Base-by-base conservation (phyloP, 2,797 vertebrate species). In the Danio choprae region DNA sequence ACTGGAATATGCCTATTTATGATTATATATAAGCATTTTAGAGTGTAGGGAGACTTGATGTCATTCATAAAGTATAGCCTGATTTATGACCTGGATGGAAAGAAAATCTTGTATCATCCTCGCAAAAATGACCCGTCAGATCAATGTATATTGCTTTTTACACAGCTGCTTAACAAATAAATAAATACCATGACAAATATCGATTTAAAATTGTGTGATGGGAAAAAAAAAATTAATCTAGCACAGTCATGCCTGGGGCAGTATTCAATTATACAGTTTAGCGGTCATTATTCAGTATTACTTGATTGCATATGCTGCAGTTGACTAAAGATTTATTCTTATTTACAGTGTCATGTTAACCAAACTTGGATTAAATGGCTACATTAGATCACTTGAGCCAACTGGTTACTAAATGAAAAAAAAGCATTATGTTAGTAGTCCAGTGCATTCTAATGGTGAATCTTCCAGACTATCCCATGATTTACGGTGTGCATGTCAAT, bases 331-430 rank as follows among this genome's bases (percentile, higher is more conserved):
- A n/a, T n/a, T n/a, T n/a, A n/a, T n/a, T n/a, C n/a, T n/a, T n/a
- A n/a, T n/a, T n/a, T n/a, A n/a, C n/a, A n/a, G n/a, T n/a, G n/a
- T n/a, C n/a, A n/a, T n/a, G n/a, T n/a, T n/a, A n/a, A n/a, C n/a
- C n/a, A n/a, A n/a, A n/a, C n/a, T n/a, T n/a, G n/a, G n/a, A n/a
- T 20, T 60, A 50, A 11, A 55, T 65, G 18, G 8, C 44, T 55
- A 65, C 15, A 76, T 44, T n/a, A 10, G 6, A 55, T 43, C 38
- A 29, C 6, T 2, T 43, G 38, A 43, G 50, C 62, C 16, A 22
- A 44, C 63, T 59, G 22, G n/a, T 40, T 10, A 48, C 53, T 68
- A 68, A 77, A 48, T 38, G 41, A 22, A 68, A 20, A 70, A 55
- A 70, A 40, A 20, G 53, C 64, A 40, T 41, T n/a, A 36, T 53